Base-by-base conservation (phyloP, 2,888 invertebrate genomes). In the Temnothorax unifasciatus region DNA sequence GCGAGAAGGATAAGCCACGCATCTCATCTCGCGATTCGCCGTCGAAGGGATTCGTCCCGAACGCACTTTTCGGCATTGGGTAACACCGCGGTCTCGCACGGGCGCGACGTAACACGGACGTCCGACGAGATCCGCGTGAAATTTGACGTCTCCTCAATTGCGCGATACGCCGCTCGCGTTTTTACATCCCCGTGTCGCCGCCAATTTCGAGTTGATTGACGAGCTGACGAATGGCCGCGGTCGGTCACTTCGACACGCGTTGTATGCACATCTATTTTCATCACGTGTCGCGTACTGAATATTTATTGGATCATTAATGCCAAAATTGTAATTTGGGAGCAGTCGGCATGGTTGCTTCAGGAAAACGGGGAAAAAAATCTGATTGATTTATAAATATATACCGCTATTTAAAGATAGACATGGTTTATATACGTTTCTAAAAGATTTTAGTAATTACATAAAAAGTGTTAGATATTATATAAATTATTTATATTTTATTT, bases 11-110 rank as follows among this genome's bases (percentile, higher is more conserved):
- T 85, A 82, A 86, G 81, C 82, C 18, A 29, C 54, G 74, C 64
- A 69, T 44, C 63, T 64, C 61, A 69, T 59, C 59, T 83, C 75
- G 59, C 83, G 29, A 63, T 69, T 77, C 69, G 85, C 66, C 83
- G 25, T 83, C 50, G 61, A 50, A 11, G 52, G 75, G 85, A 66
- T n/a, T n/a, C n/a, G 84, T 57, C 69, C 84, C 79, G 25, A 11
- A 59, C 63, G 83, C 52, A 47, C 61, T 77, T 77, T 86, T 66
- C 66, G 54, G 69, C 64, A 71, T 90, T 91, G 83, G 85, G 85
- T 90, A 90, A 91, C 86, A 44, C 47, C 25, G n/a, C 34, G 74
- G 85, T 85, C 87, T 89, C 82, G 57, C 73, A 59, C 3, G 18
- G 25, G 63, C 21, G 3, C 52, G 52, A 54, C 38, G 9, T 25